Percentiles rank a stretch among this genome's conserved stretches.
phyloP scores from a whole-genome alignment of 2,888 invertebrate species.

The Choristoneura rosaceana region DNA sequence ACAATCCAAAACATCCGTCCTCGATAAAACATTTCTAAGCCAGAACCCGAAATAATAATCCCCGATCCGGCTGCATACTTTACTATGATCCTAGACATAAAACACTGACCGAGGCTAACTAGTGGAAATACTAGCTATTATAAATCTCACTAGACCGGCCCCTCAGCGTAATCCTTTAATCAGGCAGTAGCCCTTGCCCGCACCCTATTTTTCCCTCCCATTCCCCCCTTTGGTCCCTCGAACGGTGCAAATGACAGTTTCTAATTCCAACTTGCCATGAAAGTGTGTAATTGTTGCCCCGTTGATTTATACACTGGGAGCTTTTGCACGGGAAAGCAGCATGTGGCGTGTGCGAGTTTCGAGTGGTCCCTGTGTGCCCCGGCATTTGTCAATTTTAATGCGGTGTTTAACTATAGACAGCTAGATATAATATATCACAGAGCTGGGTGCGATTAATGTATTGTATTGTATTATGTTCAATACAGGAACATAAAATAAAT shows the following conservation, averaged over 20 bases:
- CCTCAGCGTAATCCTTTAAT: constrained; percentile 82
- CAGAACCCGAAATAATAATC: constrained; percentile 22
- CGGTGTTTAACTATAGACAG: constrained; percentile 17
- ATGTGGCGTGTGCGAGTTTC: constrained; percentile 58
- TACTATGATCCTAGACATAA: constrained; percentile 27
- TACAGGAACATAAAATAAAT: too few relatives aligned
- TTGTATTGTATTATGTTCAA: too few relatives aligned
- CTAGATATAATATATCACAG: too few relatives aligned
- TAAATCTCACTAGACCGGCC: constrained; percentile 85
- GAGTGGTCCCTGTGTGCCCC: constrained; percentile 43
- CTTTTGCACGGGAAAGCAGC: constrained; percentile 67
- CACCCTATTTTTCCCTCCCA: constrained; percentile 82
- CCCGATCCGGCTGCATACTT: constrained; percentile 22
- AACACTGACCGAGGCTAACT: constrained; percentile 69
- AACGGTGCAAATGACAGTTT: constrained; percentile 86
- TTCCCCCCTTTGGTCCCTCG: constrained; percentile 65
- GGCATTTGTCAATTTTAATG: constrained; percentile 47
- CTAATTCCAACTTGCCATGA: constrained; percentile 86
- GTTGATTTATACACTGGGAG: constrained; percentile 83
- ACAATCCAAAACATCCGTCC: not conserved
- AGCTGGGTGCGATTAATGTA: too few relatives aligned
- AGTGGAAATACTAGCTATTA: constrained; percentile 82
- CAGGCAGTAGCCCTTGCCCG: constrained; percentile 82
- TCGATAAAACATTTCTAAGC: not conserved
- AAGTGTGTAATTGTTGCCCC: constrained; percentile 86